Evolutionary conservation across 2,888 invertebrate genomes (phyloP).

Genomic region (Fragum sueziense): DNA sequence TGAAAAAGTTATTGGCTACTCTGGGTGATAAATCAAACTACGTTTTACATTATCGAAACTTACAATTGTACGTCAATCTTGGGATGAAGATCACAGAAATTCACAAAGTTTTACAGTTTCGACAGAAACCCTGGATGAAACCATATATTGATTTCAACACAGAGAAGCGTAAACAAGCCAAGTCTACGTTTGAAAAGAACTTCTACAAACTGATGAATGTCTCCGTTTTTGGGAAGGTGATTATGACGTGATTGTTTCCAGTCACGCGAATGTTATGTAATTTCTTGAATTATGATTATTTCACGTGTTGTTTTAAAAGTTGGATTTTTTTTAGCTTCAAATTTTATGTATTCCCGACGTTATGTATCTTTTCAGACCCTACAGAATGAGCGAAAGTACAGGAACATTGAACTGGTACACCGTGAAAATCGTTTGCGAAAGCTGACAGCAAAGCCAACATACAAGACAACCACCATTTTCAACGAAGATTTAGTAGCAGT

Average conservation of each 20-base stretch:
- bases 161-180: slow-evolving; percentile 60
- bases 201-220: slow-evolving; percentile 73
- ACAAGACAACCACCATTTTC: slow-evolving; percentile 36
- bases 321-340: neutral
- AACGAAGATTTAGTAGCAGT: slow-evolving; percentile 46
- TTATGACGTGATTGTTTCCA: no score
- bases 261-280: neutral
- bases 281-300: neutral
- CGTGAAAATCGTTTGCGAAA: slow-evolving; percentile 27
- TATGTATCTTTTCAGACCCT: slow-evolving; percentile 35
- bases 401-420: slow-evolving; percentile 43
- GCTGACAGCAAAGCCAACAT: slow-evolving; percentile 36
- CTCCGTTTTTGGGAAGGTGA: slow-evolving; percentile 80
- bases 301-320: neutral
- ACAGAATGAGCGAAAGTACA: slow-evolving; percentile 49
- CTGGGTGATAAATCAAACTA: slow-evolving; percentile 25
- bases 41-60: slow-evolving; percentile 22
- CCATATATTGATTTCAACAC: slow-evolving; percentile 76
- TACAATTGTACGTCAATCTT: slow-evolving; percentile 25
- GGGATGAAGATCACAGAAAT: slow-evolving; percentile 71
- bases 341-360: neutral
- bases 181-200: slow-evolving; percentile 72
- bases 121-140: slow-evolving; percentile 75
- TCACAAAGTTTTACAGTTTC: slow-evolving; percentile 74
- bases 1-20: slow-evolving; percentile 24